Percentiles rank a stretch among this genome's conserved stretches.
Evolutionary conservation across 2,888 invertebrate species (phyloP).

Genomic region (Ectropis crepuscularia): DNA sequence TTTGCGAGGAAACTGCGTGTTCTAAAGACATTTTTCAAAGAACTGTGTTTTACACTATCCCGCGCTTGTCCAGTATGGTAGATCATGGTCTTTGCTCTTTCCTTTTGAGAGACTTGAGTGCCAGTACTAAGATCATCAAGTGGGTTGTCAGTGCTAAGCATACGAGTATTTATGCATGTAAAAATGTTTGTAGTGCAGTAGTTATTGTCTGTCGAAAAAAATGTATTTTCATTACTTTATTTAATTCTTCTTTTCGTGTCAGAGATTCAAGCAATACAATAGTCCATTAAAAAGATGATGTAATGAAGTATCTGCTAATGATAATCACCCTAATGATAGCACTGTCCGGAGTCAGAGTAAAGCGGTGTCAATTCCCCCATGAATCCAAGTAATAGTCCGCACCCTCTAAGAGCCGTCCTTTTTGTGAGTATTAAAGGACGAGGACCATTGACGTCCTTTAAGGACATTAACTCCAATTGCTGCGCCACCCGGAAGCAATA

Average conservation of each 20-base stretch:
- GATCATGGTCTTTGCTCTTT: no score
- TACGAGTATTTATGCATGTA: no score
- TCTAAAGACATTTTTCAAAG: no score
- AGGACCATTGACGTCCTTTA: constrained; percentile 25
- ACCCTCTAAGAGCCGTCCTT: constrained; percentile 16
- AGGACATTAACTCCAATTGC: constrained; percentile 30
- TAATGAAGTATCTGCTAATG: background rate
- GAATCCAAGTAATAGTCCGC: constrained; percentile 15
- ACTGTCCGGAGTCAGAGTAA: constrained; percentile 7
- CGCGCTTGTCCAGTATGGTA: no score
- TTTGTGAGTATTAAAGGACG: constrained; percentile 22
- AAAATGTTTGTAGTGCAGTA: no score
- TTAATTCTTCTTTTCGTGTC: background rate
- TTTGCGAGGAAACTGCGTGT: no score
- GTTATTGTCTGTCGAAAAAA: no score
- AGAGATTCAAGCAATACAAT: background rate
- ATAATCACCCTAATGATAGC: constrained; percentile 9
- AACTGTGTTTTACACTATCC: no score
- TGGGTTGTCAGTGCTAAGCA: no score
- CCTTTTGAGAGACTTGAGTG: no score
- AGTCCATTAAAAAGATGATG: background rate
- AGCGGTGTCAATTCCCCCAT: constrained; percentile 20
- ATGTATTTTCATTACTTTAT: no score
- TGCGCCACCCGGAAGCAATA: constrained; percentile 22
- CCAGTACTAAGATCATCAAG: no score